Conservation (phyloP, 2,113 vertebrate genomes). For the mouse (Mus musculus) region DNA sequence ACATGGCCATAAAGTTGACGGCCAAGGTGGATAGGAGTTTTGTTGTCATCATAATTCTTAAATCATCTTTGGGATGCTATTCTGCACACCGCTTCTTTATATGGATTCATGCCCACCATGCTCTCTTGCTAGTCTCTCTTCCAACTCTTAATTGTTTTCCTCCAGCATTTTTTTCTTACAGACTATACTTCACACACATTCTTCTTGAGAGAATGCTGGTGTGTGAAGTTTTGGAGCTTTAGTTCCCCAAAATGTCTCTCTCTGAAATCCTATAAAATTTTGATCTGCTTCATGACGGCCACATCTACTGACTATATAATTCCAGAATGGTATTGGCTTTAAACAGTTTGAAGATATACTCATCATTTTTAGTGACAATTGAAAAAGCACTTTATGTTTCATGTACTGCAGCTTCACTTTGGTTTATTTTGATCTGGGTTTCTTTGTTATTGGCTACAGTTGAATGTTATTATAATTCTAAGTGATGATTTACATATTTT, state of each 20-base stretch:
- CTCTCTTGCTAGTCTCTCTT: not conserved
- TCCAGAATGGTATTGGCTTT: not conserved
- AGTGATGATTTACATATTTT: not conserved
- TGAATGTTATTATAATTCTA: not conserved
- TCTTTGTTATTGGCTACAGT: not conserved
- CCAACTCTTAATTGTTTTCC: not conserved
- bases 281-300: not conserved
- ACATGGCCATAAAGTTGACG: not conserved
- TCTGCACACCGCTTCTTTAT: not conserved
- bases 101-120: not conserved
- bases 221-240: not conserved
- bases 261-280: not conserved
- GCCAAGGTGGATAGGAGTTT: not conserved
- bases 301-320: not conserved
- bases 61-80: not conserved
- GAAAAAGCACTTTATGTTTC: not conserved
- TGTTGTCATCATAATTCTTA: not conserved
- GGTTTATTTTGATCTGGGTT: not conserved
- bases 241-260: not conserved
- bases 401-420: not conserved
- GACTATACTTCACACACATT: not conserved
- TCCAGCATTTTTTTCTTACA: not conserved
- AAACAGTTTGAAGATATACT: not conserved
- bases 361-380: not conserved
- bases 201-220: not conserved